A percentile compares a stretch with the other conserved stretches of the same genome.
Evolutionary conservation across 2,888 invertebrate species (phyloP).

Genomic region (Polydrusus cervinus): DNA sequence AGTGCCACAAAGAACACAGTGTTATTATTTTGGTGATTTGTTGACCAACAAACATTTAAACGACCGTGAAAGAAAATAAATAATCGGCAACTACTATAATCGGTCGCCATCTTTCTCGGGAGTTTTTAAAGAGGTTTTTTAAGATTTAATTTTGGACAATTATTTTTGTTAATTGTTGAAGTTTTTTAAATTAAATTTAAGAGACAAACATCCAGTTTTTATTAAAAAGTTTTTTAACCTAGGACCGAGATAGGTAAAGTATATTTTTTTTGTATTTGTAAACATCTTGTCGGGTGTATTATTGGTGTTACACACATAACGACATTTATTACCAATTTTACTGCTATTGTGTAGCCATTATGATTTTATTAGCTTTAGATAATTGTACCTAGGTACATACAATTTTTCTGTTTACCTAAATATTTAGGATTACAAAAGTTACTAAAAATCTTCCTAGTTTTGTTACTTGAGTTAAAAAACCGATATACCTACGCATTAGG

Average conservation of each 20-base stretch:
- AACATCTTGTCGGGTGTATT: constrained; percentile 19
- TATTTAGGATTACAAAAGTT: background rate
- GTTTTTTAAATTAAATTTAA: constrained; percentile 2
- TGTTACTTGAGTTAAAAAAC: background rate
- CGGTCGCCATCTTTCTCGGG: constrained; percentile 77
- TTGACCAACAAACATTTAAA: constrained; percentile 69
- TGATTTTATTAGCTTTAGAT: constrained; percentile 21
- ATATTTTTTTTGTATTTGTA: constrained; percentile 26
- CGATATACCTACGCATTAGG: no score
- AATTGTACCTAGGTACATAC: constrained; percentile 10
- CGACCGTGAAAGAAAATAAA: constrained; percentile 72
- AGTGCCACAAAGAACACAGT: constrained; percentile 16
- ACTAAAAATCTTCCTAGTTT: background rate
- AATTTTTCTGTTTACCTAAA: background rate
- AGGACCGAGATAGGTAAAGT: constrained; percentile 16
- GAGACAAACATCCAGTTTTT: constrained; percentile 1
- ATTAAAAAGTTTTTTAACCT: constrained; percentile 6
- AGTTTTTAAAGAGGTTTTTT: constrained; percentile 69
- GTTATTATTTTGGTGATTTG: constrained; percentile 65
- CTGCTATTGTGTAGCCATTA: constrained; percentile 64
- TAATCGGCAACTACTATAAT: constrained; percentile 71
- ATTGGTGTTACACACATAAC: constrained; percentile 50
- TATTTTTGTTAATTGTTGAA: constrained; percentile 18
- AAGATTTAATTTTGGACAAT: constrained; percentile 32
- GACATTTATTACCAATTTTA: constrained; percentile 64